These are phyloP conservation scores for Leucophenga varia DNA, from an alignment of 1,140 invertebrate species.

Conservation along the genomic window DNA sequence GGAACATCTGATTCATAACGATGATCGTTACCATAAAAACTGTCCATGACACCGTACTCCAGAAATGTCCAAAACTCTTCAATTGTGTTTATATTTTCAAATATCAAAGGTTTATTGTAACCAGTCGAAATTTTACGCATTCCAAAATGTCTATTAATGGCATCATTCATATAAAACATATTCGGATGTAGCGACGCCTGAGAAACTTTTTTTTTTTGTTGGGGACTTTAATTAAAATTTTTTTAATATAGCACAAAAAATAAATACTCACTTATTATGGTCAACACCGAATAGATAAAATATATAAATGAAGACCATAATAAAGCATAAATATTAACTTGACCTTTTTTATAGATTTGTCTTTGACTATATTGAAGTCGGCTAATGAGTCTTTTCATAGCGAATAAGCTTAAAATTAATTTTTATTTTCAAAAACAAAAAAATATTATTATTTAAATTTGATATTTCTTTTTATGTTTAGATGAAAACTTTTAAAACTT, in stretches of 20 bases:
- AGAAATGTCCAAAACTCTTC: slow-evolving; percentile 16
- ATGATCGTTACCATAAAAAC: slow-evolving; percentile 3
- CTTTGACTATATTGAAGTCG: too few relatives aligned
- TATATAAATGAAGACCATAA: slow-evolving; percentile 9
- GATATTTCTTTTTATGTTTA: not conserved
- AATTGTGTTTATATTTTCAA: slow-evolving; percentile 9
- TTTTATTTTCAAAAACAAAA: too few relatives aligned
- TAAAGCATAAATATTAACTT: too few relatives aligned
- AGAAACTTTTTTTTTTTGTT: too few relatives aligned
- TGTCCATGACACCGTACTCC: slow-evolving; percentile 3
- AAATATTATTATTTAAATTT: not conserved
- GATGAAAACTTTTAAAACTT: not conserved
- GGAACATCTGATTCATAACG: too few relatives aligned
- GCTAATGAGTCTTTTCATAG: too few relatives aligned
- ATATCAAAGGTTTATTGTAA: not conserved
- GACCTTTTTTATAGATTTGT: too few relatives aligned
- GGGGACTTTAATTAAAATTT: too few relatives aligned
- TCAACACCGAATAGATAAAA: slow-evolving; percentile 7
- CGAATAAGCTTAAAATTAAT: too few relatives aligned
- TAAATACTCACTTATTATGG: slow-evolving; percentile 12
- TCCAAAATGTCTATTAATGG: slow-evolving; percentile 8
- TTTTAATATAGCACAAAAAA: too few relatives aligned
- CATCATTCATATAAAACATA: slow-evolving; percentile 16
- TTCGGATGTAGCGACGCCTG: slow-evolving; percentile 6
- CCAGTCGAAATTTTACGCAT: not conserved